Conservation (phyloP, 1,140 invertebrate genomes). For the Ceratitis capitata region DNA sequence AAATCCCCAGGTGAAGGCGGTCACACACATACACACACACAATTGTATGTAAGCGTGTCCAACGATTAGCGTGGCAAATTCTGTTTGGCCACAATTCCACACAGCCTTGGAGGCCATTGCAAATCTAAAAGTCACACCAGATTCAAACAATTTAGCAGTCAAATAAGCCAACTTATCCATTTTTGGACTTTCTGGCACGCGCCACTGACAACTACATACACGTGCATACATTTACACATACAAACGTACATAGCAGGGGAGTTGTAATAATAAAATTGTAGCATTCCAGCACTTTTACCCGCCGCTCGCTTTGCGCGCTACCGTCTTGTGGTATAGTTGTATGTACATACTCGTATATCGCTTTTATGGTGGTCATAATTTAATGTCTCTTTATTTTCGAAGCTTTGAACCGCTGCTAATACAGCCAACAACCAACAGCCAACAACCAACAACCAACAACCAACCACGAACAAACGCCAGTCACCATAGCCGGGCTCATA, state of each 20-base stretch:
- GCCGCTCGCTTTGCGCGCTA: too few species aligned
- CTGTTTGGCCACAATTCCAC: not conserved
- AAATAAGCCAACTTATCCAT: not conserved
- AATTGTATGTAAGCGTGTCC: not conserved
- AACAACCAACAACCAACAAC: not conserved
- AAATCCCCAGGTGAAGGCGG: not conserved
- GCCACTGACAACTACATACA: not conserved
- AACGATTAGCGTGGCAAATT: not conserved
- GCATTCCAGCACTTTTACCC: not conserved
- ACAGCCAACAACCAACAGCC: too few species aligned
- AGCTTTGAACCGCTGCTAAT: not conserved
- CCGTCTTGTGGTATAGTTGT: not conserved
- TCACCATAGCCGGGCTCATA: too few species aligned
- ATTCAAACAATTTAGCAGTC: not conserved
- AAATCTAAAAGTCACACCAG: not conserved
- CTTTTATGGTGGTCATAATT: slow-evolving; percentile 34
- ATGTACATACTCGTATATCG: too few species aligned
- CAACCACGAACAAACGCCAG: not conserved
- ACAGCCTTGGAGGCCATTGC: not conserved
- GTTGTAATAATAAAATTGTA: not conserved
- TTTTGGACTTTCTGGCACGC: slow-evolving; percentile 29
- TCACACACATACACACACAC: not conserved
- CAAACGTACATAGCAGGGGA: not conserved
- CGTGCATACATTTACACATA: too few species aligned
- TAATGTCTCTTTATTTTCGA: slow-evolving; percentile 34